These are phyloP conservation scores for Chrysodeixis includens DNA, from an alignment of 2,888 invertebrate genomes.

Conservation along the genomic window DNA sequence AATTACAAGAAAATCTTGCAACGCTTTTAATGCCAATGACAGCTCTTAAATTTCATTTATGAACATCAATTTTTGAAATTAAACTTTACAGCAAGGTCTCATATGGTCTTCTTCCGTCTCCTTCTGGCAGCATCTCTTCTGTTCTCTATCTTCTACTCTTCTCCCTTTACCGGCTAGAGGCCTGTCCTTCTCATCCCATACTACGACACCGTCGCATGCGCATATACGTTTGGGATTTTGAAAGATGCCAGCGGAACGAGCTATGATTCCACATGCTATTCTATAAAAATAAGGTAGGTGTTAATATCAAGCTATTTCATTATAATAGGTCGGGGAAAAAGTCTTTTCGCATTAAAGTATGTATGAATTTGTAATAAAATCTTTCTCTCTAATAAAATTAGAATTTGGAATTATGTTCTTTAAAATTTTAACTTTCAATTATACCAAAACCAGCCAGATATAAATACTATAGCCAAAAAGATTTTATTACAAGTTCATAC, in stretches of 20 bases:
- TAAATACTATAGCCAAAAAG: too few species aligned
- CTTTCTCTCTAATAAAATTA: too few species aligned
- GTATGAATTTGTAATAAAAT: too few species aligned
- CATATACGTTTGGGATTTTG: slow-evolving; percentile 96
- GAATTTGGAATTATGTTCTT: too few species aligned
- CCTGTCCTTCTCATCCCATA: slow-evolving; percentile 95
- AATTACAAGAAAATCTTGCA: too few species aligned
- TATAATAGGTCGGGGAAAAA: too few species aligned
- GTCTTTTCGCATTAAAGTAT: too few species aligned
- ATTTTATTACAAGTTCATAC: too few species aligned
- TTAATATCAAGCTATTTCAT: not conserved
- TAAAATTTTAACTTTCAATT: too few species aligned
- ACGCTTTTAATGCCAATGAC: too few species aligned
- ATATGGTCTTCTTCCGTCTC: slow-evolving; percentile 23
- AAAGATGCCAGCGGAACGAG: slow-evolving; percentile 95
- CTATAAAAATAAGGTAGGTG: slow-evolving; percentile 73
- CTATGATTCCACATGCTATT: slow-evolving; percentile 96
- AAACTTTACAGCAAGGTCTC: slow-evolving; percentile 70
- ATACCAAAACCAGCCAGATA: too few species aligned
- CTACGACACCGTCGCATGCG: slow-evolving; percentile 95
- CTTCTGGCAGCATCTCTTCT: slow-evolving; percentile 61
- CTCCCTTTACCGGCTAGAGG: slow-evolving; percentile 85
- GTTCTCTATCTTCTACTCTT: slow-evolving; percentile 36
- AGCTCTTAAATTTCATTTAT: too few species aligned
- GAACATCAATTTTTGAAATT: not conserved